These are phyloP conservation scores for Petrolisthes cinctipes DNA, from an alignment of 2,888 invertebrate genomes.

Conservation along the genomic window DNA sequence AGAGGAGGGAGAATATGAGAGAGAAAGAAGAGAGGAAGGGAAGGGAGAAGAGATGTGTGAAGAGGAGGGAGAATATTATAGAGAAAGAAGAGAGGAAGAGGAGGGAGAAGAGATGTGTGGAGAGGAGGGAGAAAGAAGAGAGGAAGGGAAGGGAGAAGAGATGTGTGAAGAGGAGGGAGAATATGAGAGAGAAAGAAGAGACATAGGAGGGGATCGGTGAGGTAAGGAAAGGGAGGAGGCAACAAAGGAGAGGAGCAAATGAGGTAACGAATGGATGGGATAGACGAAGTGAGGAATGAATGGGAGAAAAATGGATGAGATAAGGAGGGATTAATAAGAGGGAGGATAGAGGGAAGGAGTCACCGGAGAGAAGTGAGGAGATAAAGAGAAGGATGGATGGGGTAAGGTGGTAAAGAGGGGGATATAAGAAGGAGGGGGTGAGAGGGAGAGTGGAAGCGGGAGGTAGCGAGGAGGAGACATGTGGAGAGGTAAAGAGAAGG, in stretches of 20 bases:
- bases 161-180: too few relatives aligned
- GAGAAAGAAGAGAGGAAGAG: too few relatives aligned
- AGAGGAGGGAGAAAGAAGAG: too few relatives aligned
- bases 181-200: background rate
- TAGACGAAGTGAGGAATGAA: background rate
- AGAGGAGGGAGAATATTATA: too few relatives aligned
- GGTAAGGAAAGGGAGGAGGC: background rate
- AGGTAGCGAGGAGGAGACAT: background rate
- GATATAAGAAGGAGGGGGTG: background rate
- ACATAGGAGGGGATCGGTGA: background rate
- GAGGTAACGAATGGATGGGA: background rate
- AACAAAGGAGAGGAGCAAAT: background rate
- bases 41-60: too few relatives aligned
- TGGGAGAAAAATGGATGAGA: background rate
- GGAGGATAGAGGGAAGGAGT: background rate
- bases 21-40: background rate
- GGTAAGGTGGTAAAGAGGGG: background rate
- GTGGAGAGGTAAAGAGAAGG: background rate
- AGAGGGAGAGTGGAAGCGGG: background rate
- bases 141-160: too few relatives aligned
- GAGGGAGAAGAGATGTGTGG: too few relatives aligned
- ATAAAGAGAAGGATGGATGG: background rate
- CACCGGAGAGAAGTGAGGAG: background rate
- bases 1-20: background rate
- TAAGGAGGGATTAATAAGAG: background rate